Evolutionary conservation across 2,888 invertebrate species (phyloP), one percentile per base, ranked within the genome.

Genomic region (Trachelus iudaicus): DNA sequence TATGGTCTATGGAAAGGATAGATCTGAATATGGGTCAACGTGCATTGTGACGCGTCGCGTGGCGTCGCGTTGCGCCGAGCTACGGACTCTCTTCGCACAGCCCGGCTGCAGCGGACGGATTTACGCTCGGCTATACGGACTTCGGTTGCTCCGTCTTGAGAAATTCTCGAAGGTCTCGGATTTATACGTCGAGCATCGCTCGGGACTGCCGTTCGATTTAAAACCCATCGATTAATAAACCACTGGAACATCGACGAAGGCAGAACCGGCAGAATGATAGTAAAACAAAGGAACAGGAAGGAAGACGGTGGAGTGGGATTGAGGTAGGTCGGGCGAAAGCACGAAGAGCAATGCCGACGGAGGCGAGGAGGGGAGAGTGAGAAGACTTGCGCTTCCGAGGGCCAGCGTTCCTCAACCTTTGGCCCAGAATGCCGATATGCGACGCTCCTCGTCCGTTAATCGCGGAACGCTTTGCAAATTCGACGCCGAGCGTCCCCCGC

Each of bases 11-110:
- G 90, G 90, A 90, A 90, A 91, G 91, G 90, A 91, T 91, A 71
- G 71, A 91, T 91, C 91, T 91, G 91, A 91, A 91, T 91, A 91
- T 91, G 89, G 91, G 91, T 91, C 91, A 91, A 89, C 91, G 88
- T 91, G 91, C 91, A 91, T 90, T 90, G 90, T 79, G 81, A 23
- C 88, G 86, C 76, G 76, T 34, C 73, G 73, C 75, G 73, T 75
- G 33, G 30, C 69, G 75, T 31, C 37, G 87, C 88, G 84, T 75
- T 35, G 30, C 69, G 75, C 15, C 37, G 87, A 88, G 84, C 89
- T 56, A 56, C 56, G 56, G 89, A 89, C 89, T 90, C 90, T 90
- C 90, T 89, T 89, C 87, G 84, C 83, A 86, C 89, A 88, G 56
- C 40, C 69, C 56, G 23, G 77, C 74, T 69, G 74, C 40, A 56